These are phyloP conservation scores for Toxotes jaculatrix DNA, from an alignment of 2,113 vertebrate genomes.

Conservation along the genomic window DNA sequence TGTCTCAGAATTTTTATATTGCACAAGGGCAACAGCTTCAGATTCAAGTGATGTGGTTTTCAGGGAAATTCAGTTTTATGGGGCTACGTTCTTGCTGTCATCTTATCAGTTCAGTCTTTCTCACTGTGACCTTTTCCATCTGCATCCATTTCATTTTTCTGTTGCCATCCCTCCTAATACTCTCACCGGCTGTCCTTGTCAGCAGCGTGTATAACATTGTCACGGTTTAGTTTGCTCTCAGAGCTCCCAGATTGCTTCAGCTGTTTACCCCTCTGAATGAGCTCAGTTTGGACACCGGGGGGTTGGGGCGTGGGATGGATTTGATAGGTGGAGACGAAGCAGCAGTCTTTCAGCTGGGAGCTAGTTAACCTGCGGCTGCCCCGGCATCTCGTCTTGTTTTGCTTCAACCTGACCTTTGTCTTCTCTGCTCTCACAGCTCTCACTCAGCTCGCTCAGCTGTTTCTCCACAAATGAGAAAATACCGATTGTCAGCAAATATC, in stretches of 20 bases:
- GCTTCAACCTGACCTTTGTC: constrained; percentile 50
- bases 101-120: background rate
- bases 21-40: no score
- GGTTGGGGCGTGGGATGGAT: background rate
- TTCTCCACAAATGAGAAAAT: constrained; percentile 66
- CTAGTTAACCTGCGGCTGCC: constrained; percentile 62
- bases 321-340: constrained; percentile 33
- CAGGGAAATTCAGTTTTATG: no score
- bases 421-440: constrained; percentile 5
- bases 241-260: constrained; percentile 48
- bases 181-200: constrained; percentile 2
- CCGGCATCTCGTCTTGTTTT: constrained; percentile 56
- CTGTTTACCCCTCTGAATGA: constrained; percentile 66
- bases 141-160: constrained; percentile 5
- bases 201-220: constrained; percentile 31
- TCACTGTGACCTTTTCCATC: background rate
- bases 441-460: constrained; percentile 50
- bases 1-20: no score
- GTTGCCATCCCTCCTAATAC: background rate
- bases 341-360: constrained; percentile 33
- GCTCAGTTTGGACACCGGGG: constrained; percentile 31
- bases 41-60: no score
- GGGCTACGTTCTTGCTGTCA: no score
- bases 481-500: constrained; percentile 62
- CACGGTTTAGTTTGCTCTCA: constrained; percentile 56